Evolutionary conservation across 1,140 invertebrate genomes (phyloP).

Genomic region (Glossosoma conforme): DNA sequence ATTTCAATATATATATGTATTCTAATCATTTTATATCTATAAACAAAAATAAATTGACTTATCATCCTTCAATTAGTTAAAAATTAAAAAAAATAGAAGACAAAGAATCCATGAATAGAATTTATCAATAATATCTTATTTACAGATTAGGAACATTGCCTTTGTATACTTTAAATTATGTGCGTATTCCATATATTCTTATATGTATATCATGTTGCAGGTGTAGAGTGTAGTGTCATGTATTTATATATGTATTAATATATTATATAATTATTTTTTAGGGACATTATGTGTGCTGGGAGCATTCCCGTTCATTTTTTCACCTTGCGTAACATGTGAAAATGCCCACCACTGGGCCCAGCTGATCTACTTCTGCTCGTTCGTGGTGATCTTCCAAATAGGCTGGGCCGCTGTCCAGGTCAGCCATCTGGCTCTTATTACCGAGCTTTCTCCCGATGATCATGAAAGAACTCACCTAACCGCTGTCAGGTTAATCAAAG

Average conservation of each 20-base stretch:
- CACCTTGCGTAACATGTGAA: slow-evolving; percentile 69
- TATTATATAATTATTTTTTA: slow-evolving; percentile 35
- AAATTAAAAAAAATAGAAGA: too few relatives aligned
- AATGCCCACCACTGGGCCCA: slow-evolving; percentile 64
- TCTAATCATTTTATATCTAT: too few relatives aligned
- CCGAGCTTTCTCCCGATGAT: slow-evolving; percentile 66
- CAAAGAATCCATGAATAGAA: too few relatives aligned
- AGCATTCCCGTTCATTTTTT: slow-evolving; percentile 90
- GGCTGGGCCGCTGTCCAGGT: slow-evolving; percentile 95
- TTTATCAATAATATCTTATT: too few relatives aligned
- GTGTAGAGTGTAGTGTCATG: too few relatives aligned
- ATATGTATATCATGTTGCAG: too few relatives aligned
- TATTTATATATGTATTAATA: not conserved
- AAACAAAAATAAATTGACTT: too few relatives aligned
- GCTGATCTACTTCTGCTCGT: slow-evolving; percentile 82
- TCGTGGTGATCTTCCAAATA: slow-evolving; percentile 93
- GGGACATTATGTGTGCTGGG: slow-evolving; percentile 72
- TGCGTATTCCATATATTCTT: too few relatives aligned
- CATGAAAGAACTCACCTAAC: slow-evolving; percentile 80
- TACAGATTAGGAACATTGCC: too few relatives aligned
- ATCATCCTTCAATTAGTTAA: too few relatives aligned
- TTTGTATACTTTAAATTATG: too few relatives aligned
- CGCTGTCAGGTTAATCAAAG: slow-evolving; percentile 68
- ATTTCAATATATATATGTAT: too few relatives aligned
- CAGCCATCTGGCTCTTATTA: slow-evolving; percentile 82